Evolutionary conservation across 1,140 invertebrate genomes (phyloP).

Genomic region (Holcopasites calliopsidis): DNA sequence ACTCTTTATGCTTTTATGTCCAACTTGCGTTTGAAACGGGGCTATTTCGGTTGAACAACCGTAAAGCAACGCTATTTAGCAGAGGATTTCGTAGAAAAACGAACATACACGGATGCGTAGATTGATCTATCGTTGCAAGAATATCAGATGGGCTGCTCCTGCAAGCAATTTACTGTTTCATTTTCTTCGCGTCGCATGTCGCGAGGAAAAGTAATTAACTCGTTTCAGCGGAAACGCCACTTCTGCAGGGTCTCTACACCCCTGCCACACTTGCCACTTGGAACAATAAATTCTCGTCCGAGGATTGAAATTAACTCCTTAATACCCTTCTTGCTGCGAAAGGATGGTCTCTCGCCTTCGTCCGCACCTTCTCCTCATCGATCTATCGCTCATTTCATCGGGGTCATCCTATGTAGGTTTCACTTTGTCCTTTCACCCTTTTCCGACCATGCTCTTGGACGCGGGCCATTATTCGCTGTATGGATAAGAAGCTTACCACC

Average conservation of each 20-base stretch:
- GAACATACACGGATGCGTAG: too few relatives aligned
- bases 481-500: conserved; percentile 20
- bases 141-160: too few relatives aligned
- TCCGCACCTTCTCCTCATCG: neutral
- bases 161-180: neutral
- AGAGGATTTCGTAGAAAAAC: too few relatives aligned
- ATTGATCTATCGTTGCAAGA: too few relatives aligned
- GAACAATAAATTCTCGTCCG: conserved; percentile 29
- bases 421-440: conserved; percentile 9
- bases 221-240: neutral
- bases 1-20: too few relatives aligned
- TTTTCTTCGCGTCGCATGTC: neutral
- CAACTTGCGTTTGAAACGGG: too few relatives aligned
- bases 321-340: neutral
- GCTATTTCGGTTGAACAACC: too few relatives aligned
- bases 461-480: neutral
- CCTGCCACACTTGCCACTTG: neutral
- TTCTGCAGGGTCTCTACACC: neutral
- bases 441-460: neutral
- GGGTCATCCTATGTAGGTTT: neutral
- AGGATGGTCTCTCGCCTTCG: neutral
- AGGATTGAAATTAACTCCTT: conserved; percentile 18
- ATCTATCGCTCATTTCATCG: neutral
- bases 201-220: conserved; percentile 4
- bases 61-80: too few relatives aligned